Evolutionary conservation across 2,888 invertebrate genomes (phyloP).

Genomic region (Nemapogon koenigi): DNA sequence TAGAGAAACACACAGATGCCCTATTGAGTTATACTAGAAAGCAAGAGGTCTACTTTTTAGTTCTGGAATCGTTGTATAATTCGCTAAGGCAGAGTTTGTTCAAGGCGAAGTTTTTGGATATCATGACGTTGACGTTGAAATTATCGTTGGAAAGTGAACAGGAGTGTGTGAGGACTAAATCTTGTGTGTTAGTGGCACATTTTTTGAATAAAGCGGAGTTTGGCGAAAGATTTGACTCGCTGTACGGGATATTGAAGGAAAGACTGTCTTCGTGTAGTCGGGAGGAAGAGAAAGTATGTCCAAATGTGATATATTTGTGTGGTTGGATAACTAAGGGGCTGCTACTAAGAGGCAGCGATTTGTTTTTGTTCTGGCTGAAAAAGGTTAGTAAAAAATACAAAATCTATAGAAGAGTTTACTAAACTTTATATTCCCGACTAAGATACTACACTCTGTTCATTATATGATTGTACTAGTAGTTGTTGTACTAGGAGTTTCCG

Average conservation of each 20-base stretch:
- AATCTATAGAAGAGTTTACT: too few relatives aligned
- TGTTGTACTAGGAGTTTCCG: too few relatives aligned
- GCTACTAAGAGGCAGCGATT: slow-evolving; percentile 40
- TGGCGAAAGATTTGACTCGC: slow-evolving; percentile 38
- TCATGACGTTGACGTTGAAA: slow-evolving; percentile 36
- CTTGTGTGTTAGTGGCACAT: slow-evolving; percentile 60
- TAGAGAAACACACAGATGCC: slow-evolving; percentile 29
- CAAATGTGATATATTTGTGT: slow-evolving; percentile 35
- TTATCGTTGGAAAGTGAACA: slow-evolving; percentile 36
- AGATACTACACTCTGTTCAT: too few relatives aligned
- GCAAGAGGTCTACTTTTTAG: slow-evolving; percentile 34
- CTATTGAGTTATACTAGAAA: slow-evolving; percentile 30
- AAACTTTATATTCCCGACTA: too few relatives aligned
- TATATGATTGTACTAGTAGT: too few relatives aligned
- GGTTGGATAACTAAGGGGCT: slow-evolving; percentile 49
- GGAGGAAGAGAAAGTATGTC: slow-evolving; percentile 27
- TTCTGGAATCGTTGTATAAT: slow-evolving; percentile 59
- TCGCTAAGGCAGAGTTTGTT: slow-evolving; percentile 45
- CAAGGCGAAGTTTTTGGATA: slow-evolving; percentile 31
- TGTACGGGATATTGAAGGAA: slow-evolving; percentile 38
- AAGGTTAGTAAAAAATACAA: slow-evolving; percentile 29
- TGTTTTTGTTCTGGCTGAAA: slow-evolving; percentile 44
- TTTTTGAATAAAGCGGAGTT: slow-evolving; percentile 64
- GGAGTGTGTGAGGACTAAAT: slow-evolving; percentile 35
- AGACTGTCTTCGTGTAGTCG: slow-evolving; percentile 26